Percentiles rank a stretch among this genome's conserved stretches.
These are phyloP conservation scores for Sparidentex hasta DNA, from an alignment of 2,797 vertebrate genomes.

Conservation along the genomic window DNA sequence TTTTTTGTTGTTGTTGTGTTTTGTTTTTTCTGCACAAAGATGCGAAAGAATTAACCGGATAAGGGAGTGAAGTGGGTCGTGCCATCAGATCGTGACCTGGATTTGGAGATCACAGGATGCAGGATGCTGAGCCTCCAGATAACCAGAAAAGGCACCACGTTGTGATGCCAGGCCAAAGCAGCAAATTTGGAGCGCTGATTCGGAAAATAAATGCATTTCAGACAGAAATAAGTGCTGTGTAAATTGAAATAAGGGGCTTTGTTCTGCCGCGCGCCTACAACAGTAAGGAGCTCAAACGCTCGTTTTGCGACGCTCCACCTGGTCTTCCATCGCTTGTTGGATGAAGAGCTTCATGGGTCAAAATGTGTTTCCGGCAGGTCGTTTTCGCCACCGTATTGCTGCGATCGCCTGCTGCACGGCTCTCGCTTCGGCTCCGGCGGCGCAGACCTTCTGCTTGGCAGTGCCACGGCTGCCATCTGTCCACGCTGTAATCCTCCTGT, in stretches of 20 bases:
- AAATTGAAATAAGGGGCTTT: background rate
- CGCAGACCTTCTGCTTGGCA: slow-evolving; percentile 31
- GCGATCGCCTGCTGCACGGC: slow-evolving; percentile 40
- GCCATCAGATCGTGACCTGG: slow-evolving; percentile 31
- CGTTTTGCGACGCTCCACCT: slow-evolving; percentile 17
- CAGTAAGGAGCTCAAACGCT: background rate
- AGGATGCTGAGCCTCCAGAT: background rate
- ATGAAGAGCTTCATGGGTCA: slow-evolving; percentile 12
- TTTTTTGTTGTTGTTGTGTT: no score
- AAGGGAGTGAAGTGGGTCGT: slow-evolving; percentile 14
- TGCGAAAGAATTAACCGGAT: background rate
- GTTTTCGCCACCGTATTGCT: slow-evolving; percentile 39
- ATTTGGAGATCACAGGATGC: slow-evolving; percentile 35
- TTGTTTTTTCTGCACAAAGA: background rate
- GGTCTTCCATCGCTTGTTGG: background rate
- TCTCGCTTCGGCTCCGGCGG: slow-evolving; percentile 31
- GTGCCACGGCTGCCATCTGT: slow-evolving; percentile 64
- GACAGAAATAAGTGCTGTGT: background rate
- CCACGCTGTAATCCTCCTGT: slow-evolving; percentile 63
- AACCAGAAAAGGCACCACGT: background rate
- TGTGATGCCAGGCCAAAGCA: background rate
- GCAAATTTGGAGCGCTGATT: background rate
- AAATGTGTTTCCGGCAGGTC: slow-evolving; percentile 7
- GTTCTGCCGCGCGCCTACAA: background rate
- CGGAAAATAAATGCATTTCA: background rate